A percentile compares a stretch with the other conserved stretches of the same genome.
Evolutionary conservation across 2,113 vertebrate genomes (phyloP).

Genomic region (Megatriorchis doriae): DNA sequence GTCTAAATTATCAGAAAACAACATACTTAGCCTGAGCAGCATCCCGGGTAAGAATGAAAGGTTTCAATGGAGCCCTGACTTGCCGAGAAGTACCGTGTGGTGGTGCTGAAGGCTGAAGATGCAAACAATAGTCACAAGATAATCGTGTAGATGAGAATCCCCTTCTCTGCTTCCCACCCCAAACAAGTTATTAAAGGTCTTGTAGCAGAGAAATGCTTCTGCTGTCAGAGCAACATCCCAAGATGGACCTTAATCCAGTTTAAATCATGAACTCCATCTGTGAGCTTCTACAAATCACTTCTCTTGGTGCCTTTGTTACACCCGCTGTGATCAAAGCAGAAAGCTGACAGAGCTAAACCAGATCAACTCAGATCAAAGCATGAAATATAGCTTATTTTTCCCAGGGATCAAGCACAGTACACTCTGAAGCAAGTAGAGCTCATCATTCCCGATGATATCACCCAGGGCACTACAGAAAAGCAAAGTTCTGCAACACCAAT

Average conservation of each 20-base stretch:
- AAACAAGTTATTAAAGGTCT: neutral
- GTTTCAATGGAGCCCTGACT: constrained; percentile 76
- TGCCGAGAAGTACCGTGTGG: constrained; percentile 25
- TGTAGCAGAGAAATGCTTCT: neutral
- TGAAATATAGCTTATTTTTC: neutral
- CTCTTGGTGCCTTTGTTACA: neutral
- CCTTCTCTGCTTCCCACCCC: neutral
- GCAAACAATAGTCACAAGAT: constrained; percentile 9
- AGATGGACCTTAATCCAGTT: neutral
- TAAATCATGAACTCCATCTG: neutral
- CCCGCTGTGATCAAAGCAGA: neutral
- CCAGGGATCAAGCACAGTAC: neutral
- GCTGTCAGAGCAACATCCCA: neutral
- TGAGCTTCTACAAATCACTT: neutral
- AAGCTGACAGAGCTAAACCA: neutral
- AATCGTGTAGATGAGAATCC: neutral
- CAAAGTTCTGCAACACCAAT: neutral
- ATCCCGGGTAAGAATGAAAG: constrained; percentile 90
- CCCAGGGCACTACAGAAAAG: neutral
- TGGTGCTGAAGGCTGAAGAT: constrained; percentile 54
- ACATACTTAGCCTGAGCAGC: constrained; percentile 82
- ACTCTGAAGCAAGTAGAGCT: neutral
- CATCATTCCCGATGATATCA: accelerated
- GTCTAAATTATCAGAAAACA: neutral
- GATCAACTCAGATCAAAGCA: neutral